Base-by-base conservation (phyloP, 2,888 invertebrate species). In the Malthinus flaveolus region DNA sequence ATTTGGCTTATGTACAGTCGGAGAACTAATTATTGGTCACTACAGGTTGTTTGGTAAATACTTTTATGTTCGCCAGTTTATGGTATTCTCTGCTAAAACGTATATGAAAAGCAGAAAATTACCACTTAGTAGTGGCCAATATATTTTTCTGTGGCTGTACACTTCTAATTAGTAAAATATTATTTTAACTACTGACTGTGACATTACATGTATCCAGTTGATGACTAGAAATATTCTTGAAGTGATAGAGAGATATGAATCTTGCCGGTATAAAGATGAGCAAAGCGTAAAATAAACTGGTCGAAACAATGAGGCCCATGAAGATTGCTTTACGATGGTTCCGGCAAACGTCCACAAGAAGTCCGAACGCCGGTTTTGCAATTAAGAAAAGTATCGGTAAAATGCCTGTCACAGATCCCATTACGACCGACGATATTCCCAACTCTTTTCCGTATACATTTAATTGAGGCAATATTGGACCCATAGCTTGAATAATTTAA, bases 401-500 rank as follows among this genome's bases (percentile, higher is more conserved):
- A 1, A 90, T 80, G 0, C 89, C 88, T 0, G 88, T 90, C 46
- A 92, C 85, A 63, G 84, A 82, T 1, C 92, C 93, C 90, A 92
- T 91, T 0, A 87, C 84, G 1, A 85, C 81, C 0, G 91, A 84
- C 0, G 90, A 87, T 15, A 92, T 84, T 7, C 92, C 92, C 65
- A 92, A 78, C 76, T 92, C 89, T 66, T 88, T 85, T 0, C 90
- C 92, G 75, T 86, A 89, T 8, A 93, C 91, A 56, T 88, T 83
- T 42, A 91, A 77, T 73, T 90, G 92, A 0, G 92, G 92, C 33
- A 93, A 79, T 46, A 93, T 85, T 0, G 92, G 91, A 0, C 92
- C 92, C 79, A 91, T 84, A 0, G 91, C 92, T 92, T 78, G 49
- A 79, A 80, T 67, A 68, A 66, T 23, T 37, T 37, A 49, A n/a